Evolutionary conservation across 2,888 invertebrate genomes (phyloP).

Genomic region (Lithodes maja): DNA sequence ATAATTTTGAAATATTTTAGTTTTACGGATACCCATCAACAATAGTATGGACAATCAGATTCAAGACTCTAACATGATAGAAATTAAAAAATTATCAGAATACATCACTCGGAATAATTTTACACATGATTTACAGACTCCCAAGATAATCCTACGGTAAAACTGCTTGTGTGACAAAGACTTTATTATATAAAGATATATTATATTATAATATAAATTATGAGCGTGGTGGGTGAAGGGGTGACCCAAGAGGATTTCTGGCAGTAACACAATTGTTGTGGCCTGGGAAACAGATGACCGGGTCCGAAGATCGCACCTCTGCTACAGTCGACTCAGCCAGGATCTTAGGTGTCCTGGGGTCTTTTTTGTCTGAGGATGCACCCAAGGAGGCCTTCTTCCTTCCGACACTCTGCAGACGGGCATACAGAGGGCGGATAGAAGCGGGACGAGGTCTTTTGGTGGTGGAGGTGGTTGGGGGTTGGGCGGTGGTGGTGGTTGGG

Average conservation of each 20-base stretch:
- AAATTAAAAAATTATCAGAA: too few relatives aligned
- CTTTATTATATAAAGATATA: too few relatives aligned
- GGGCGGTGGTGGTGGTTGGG: slow-evolving; percentile 28
- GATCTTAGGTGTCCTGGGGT: slow-evolving; percentile 27
- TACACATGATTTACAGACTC: too few relatives aligned
- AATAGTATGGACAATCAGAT: too few relatives aligned
- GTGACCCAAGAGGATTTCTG: background rate
- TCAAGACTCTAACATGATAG: too few relatives aligned
- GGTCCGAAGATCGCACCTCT: slow-evolving; percentile 54
- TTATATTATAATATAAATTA: too few relatives aligned
- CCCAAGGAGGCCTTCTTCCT: slow-evolving; percentile 28
- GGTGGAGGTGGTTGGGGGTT: background rate
- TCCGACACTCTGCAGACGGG: slow-evolving; percentile 41
- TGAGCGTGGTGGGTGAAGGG: too few relatives aligned
- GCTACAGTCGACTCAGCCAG: slow-evolving; percentile 48
- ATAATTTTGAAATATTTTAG: too few relatives aligned
- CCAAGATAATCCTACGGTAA: too few relatives aligned
- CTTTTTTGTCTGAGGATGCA: slow-evolving; percentile 38
- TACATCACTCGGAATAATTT: too few relatives aligned
- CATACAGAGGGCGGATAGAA: slow-evolving; percentile 42
- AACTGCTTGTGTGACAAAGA: too few relatives aligned
- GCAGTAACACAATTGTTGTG: slow-evolving; percentile 38
- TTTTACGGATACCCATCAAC: too few relatives aligned
- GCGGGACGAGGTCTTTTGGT: slow-evolving; percentile 25
- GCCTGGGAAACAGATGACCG: slow-evolving; percentile 52